Conservation (phyloP, 2,888 invertebrate genomes). For the Sinotaia quadrata region DNA sequence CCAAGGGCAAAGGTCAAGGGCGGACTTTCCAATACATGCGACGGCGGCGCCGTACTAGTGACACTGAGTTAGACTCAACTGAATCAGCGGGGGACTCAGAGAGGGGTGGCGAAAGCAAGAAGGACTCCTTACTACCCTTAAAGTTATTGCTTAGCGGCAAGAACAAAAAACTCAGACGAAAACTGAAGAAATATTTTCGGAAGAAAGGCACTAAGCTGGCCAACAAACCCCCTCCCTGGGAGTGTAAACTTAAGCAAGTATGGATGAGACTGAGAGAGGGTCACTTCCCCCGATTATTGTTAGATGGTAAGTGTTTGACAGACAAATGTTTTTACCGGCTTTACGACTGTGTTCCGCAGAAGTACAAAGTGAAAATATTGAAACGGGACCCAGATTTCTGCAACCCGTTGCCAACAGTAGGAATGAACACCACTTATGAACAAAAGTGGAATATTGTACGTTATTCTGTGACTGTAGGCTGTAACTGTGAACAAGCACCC, state of each 20-base stretch:
- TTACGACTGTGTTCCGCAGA: conserved; percentile 61
- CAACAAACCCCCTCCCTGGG: conserved; percentile 56
- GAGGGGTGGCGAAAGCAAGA: conserved; percentile 11
- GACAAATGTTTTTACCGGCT: conserved; percentile 62
- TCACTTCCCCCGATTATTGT: conserved; percentile 58
- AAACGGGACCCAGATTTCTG: conserved; percentile 59
- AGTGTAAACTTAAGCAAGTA: conserved; percentile 52
- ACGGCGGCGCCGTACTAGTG: conserved; percentile 23
- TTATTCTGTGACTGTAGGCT: conserved; percentile 56
- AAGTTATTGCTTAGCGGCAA: conserved; percentile 25
- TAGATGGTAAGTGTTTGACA: conserved; percentile 55
- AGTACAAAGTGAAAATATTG: conserved; percentile 61
- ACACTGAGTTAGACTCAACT: not conserved
- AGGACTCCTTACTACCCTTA: conserved; percentile 24
- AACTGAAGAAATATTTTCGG: conserved; percentile 34
- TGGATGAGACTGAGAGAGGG: conserved; percentile 53
- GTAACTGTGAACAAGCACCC: too few species aligned
- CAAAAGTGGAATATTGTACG: conserved; percentile 58
- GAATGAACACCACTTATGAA: conserved; percentile 56
- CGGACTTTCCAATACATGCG: conserved; percentile 19
- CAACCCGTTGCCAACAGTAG: conserved; percentile 59
- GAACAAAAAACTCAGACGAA: conserved; percentile 32
- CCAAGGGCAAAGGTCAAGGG: not conserved
- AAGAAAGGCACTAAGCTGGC: conserved; percentile 34
- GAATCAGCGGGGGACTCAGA: not conserved